These are phyloP conservation scores for Spongia lamella DNA, from an alignment of 37 sponge, comb jelly and placozoan species.

Conservation along the genomic window DNA sequence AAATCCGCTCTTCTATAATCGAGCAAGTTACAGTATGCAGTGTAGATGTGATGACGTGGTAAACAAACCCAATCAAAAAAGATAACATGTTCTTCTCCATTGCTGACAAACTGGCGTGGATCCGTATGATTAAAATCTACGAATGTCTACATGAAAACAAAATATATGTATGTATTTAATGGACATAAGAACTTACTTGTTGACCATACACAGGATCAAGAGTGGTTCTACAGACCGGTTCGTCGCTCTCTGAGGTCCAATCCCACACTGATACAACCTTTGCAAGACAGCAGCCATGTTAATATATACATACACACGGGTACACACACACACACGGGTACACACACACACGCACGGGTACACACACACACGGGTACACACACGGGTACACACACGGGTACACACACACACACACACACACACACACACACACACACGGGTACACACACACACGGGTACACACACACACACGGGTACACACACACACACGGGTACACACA, in stretches of 20 bases:
- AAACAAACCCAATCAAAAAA: constrained; percentile 84
- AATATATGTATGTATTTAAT: neutral
- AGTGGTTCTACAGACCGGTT: constrained; percentile 41
- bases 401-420: neutral
- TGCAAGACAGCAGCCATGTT: neutral
- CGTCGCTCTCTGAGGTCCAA: constrained; percentile 79
- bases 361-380: neutral
- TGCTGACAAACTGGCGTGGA: constrained; percentile 61
- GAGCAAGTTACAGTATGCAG: no score
- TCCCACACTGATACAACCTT: constrained; percentile 83
- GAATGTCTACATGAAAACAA: constrained; percentile 34
- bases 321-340: neutral
- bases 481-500: neutral
- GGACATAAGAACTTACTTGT: constrained; percentile 16
- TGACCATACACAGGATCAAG: constrained; percentile 36
- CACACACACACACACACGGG: neutral
- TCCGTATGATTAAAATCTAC: constrained; percentile 73
- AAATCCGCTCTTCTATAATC: no score
- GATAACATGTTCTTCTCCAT: constrained; percentile 76
- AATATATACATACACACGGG: neutral
- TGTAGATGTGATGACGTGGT: neutral
- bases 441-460: neutral
- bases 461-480: neutral
- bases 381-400: neutral
- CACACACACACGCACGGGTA: neutral